Evolutionary conservation across 2,888 invertebrate genomes (phyloP), one percentile per base, ranked within the genome.

Genomic region (Stenurella melanura): DNA sequence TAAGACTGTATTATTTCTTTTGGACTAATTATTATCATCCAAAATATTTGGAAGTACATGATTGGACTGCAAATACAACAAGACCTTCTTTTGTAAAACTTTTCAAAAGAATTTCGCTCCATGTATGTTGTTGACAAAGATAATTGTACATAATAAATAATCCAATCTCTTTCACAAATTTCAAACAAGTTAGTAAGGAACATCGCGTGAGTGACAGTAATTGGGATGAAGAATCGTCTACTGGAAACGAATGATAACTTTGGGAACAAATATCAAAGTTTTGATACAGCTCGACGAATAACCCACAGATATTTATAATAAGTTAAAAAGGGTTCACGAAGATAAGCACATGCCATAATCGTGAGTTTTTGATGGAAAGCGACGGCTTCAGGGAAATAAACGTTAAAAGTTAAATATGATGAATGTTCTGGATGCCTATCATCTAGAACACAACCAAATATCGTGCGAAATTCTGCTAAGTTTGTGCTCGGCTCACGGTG

Each of bases 401-500:
- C 50, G 15, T 15, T 50, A 50, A 50, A 50, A 50, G 50, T 50
- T 50, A 50, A 50, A 50, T n/a, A 50, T 50, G 50, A 50, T 50
- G 50, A 50, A 50, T 50, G 50, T n/a, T 50, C 50, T 50, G 50
- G n/a, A 50, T n/a, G 50, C n/a, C 50, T 50, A 50, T 50, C 50
- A 15, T 50, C 50, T 50, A n/a, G 2, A 50, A n/a, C 50, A n/a
- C 3, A n/a, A n/a, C 50, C 50, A 42, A 42, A 42, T 42, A 42
- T 1, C 42, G 42, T 12, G 42, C 42, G n/a, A n/a, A n/a, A 50
- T 50, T 50, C 50, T 6, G 5, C 50, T 50, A n/a, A n/a, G 50
- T 50, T 50, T 50, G n/a, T 50, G 50, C 6, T 50, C 50, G 4
- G 50, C 15, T 50, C 12, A 15, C 7, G 15, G n/a, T 0, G 15